Evolutionary conservation across 1,140 invertebrate genomes (phyloP), one percentile per base, ranked within the genome.

Genomic region (Ceratina japonica): DNA sequence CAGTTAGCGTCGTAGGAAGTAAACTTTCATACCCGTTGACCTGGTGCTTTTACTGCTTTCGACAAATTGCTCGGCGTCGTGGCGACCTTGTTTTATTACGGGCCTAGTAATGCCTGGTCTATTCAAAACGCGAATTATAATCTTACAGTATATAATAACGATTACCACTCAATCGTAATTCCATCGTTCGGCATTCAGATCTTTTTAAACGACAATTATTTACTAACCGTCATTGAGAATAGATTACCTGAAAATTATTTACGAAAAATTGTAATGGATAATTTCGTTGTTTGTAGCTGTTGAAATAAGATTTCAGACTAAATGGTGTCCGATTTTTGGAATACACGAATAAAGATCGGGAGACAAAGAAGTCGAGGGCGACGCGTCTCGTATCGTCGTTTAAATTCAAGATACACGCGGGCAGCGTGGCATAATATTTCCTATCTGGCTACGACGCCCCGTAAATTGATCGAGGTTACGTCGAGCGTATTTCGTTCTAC

Each of bases 391-490:
- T 66, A 31, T 61, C 37, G 56, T 12, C 49, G 49, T 5, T 69
- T n/a, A 44, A 76, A 70, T 27, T 52, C 24, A 65, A 51, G 65
- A 56, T 16, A 58, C 56, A 15, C 68, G 49, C 69, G 49, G 77
- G 71, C 65, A 79, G 72, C 62, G 3, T 37, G 31, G 77, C 62
- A 73, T 73, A 44, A 44, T 65, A 79, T 79, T 74, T 65, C 59
- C 65, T 56, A 65, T 72, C 72, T 68, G n/a, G 22, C 69, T 16
- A 64, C 69, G 37, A 70, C 76, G 72, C 54, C 75, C 77, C 52
- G 56, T 66, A 83, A 84, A 84, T 80, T 66, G 75, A 52, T 64
- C 68, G 63, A 58, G 52, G 77, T 80, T 80, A 61, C 54, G 59
- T 49, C 51, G 70, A 56, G 59, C 52, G 61, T 79, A 74, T 73